These are phyloP conservation scores for Enteromius trimaculatus DNA, from an alignment of 2,797 vertebrate genomes.

Conservation along the genomic window DNA sequence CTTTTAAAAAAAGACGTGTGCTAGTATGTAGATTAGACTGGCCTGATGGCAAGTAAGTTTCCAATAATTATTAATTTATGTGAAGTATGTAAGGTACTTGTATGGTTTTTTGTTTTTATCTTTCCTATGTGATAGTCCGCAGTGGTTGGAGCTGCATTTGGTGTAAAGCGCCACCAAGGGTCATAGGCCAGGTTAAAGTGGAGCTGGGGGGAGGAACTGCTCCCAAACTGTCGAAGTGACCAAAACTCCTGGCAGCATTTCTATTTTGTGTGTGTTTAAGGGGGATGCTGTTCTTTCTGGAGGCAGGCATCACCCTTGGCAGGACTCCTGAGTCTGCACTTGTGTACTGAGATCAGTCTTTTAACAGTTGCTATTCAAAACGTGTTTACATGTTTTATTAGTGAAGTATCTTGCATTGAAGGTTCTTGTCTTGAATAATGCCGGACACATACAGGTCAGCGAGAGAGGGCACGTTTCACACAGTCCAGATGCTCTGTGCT, in stretches of 20 bases:
- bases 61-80: neutral
- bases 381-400: neutral
- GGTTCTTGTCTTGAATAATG: neutral
- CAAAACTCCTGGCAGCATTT: conserved; percentile 8
- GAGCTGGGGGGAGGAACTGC: conserved; percentile 31
- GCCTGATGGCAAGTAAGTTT: neutral
- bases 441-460: neutral
- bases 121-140: neutral
- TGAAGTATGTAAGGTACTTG: too few species aligned
- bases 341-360: neutral
- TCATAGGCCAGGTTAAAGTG: conserved; percentile 40
- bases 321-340: neutral
- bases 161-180: neutral
- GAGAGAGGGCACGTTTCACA: neutral
- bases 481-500: neutral
- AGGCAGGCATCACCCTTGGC: conserved; percentile 8
- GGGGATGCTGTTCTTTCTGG: conserved; percentile 11
- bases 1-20: neutral
- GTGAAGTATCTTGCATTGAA: neutral
- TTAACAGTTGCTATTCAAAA: neutral
- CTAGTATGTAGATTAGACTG: neutral
- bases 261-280: neutral
- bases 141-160: neutral
- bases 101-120: neutral
- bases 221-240: conserved; percentile 38